These are phyloP conservation scores for Magallana angulata DNA, from an alignment of 1,140 invertebrate species.

Conservation along the genomic window DNA sequence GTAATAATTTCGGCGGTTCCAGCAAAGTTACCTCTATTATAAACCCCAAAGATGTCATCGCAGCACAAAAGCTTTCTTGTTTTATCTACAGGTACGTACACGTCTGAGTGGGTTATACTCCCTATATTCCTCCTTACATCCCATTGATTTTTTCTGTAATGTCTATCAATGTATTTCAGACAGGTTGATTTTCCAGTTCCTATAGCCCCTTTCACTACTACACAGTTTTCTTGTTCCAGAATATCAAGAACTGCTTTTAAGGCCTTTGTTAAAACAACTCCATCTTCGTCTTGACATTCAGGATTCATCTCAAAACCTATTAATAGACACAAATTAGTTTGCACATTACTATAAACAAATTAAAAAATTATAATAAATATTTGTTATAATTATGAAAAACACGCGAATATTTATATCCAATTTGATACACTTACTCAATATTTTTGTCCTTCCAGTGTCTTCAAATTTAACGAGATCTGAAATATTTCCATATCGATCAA, in stretches of 20 bases:
- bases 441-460: not conserved
- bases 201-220: not conserved
- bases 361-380: too few relatives aligned
- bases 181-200: not conserved
- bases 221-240: not conserved
- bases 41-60: not conserved
- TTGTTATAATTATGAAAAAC: too few relatives aligned
- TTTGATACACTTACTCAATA: not conserved
- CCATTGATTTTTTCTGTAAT: not conserved
- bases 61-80: not conserved
- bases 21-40: not conserved
- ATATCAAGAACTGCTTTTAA: not conserved
- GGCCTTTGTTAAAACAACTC: not conserved
- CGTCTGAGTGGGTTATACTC: not conserved
- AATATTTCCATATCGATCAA: slow-evolving; percentile 8
- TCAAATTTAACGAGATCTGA: not conserved
- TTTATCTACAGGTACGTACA: not conserved
- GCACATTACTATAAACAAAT: too few relatives aligned
- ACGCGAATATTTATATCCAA: too few relatives aligned
- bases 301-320: not conserved
- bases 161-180: not conserved
- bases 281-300: not conserved
- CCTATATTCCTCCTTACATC: not conserved
- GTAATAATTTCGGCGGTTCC: not conserved
- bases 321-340: not conserved